Evolutionary conservation across 2,797 vertebrate species (phyloP).

Genomic region (Miichthys miiuy): DNA sequence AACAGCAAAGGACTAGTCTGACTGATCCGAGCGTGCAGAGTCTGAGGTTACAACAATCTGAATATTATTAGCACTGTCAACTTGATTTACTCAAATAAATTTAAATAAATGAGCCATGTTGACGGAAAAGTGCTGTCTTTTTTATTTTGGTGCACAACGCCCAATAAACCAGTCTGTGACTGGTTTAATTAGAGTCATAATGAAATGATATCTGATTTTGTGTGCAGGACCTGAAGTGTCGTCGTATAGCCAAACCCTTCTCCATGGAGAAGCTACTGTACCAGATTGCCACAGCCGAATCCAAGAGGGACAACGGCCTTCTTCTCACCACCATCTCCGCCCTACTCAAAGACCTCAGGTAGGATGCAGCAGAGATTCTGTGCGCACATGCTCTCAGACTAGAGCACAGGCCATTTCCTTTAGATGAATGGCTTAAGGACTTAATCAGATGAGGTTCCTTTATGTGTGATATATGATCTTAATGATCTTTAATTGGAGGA

Average conservation of each 20-base stretch:
- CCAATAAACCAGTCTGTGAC: neutral
- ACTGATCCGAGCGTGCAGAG: neutral
- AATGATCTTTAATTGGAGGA: neutral
- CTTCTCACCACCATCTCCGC: slow-evolving; percentile 95
- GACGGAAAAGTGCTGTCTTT: neutral
- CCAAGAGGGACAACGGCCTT: slow-evolving; percentile 95
- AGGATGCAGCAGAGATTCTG: slow-evolving; percentile 25
- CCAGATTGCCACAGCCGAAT: slow-evolving; percentile 97
- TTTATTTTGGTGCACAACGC: neutral
- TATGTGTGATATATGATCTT: neutral
- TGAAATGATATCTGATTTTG: neutral
- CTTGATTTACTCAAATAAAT: neutral
- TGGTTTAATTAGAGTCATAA: neutral
- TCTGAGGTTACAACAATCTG: neutral
- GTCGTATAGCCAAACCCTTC: slow-evolving; percentile 97
- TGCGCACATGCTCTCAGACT: neutral
- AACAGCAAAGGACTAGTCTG: neutral
- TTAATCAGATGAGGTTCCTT: neutral
- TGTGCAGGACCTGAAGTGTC: slow-evolving; percentile 96
- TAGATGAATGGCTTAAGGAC: neutral
- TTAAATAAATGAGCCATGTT: neutral
- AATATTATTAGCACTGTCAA: neutral
- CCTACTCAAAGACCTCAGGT: slow-evolving; percentile 99
- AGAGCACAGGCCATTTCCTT: neutral
- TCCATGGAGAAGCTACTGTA: slow-evolving; percentile 99